A percentile compares a stretch with the other conserved stretches of the same genome.
Conservation (phyloP, 2,113 vertebrate species). For the Notothenia coriiceps region DNA sequence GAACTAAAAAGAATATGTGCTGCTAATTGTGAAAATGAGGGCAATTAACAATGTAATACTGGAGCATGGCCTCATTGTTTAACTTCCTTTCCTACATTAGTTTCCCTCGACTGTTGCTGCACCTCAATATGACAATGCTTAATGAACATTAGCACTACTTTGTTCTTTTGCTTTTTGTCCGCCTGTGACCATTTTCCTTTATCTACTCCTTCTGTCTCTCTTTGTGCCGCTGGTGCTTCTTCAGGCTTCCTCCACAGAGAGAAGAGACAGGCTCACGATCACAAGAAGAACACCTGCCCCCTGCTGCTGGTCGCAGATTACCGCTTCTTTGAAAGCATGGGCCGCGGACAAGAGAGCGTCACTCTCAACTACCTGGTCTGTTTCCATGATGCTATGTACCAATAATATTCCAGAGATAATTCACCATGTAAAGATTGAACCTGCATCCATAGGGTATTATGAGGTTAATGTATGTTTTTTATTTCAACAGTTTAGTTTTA, state of each 20-base stretch:
- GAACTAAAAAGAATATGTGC: conserved; percentile 41
- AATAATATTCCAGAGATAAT: neutral
- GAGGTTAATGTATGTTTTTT: neutral
- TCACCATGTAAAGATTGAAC: neutral
- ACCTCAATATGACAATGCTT: neutral
- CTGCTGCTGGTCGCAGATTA: conserved; percentile 96
- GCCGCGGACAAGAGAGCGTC: conserved; percentile 93
- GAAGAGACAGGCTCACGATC: conserved; percentile 84
- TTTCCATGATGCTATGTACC: neutral
- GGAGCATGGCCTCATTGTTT: conserved; percentile 59
- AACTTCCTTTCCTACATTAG: conserved; percentile 4
- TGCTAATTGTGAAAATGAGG: conserved; percentile 67
- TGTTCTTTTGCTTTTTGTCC: neutral
- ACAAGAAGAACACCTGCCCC: conserved; percentile 92
- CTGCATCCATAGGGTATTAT: neutral
- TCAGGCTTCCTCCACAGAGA: conserved; percentile 80
- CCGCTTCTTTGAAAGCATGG: conserved; percentile 96
- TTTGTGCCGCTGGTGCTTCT: neutral
- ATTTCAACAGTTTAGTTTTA: conserved; percentile 3
- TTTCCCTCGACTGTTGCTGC: neutral
- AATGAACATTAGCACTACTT: neutral
- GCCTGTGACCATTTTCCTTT: neutral
- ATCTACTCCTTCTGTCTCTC: neutral
- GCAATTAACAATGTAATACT: conserved; percentile 51
- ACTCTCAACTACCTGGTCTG: conserved; percentile 97